A percentile compares a stretch with the other conserved stretches of the same genome.
Evolutionary conservation across 1,140 invertebrate genomes (phyloP).

Genomic region (Protaetia brevitarsis): DNA sequence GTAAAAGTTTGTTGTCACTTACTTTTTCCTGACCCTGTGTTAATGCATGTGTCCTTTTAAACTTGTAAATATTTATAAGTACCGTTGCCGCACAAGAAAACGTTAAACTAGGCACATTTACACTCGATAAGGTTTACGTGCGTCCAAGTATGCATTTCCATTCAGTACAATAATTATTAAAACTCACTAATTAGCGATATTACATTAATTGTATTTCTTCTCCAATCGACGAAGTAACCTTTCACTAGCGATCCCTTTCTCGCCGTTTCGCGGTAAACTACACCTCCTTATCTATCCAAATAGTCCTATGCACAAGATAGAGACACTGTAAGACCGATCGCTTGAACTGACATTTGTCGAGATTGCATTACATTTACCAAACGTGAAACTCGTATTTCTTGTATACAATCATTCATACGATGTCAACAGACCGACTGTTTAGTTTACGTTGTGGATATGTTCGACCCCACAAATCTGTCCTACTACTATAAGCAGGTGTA

Average conservation of each 20-base stretch:
- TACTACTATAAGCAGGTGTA: conserved; percentile 21
- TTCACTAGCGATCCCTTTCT: conserved; percentile 11
- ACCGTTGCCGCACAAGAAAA: conserved; percentile 6
- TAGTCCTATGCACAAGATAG: conserved; percentile 8
- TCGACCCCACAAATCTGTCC: conserved; percentile 20
- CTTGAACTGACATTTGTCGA: conserved; percentile 3
- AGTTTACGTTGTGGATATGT: conserved; percentile 17
- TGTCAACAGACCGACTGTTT: conserved; percentile 22
- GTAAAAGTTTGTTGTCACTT: background rate
- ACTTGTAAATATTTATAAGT: conserved; percentile 17
- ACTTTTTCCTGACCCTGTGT: background rate
- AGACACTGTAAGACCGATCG: background rate
- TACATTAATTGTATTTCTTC: conserved; percentile 4
- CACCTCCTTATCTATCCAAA: conserved; percentile 3
- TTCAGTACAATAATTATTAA: background rate
- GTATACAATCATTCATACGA: conserved; percentile 19
- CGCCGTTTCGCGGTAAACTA: background rate
- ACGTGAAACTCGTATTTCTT: conserved; percentile 17
- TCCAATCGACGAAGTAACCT: conserved; percentile 7
- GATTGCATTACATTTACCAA: conserved; percentile 18
- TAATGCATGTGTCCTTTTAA: conserved; percentile 10
- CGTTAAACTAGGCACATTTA: conserved; percentile 11
- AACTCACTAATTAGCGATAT: conserved; percentile 4
- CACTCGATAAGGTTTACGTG: background rate
- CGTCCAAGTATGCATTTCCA: background rate